Conservation (phyloP, 2,797 vertebrate genomes). For the Okamejei kenojei region DNA sequence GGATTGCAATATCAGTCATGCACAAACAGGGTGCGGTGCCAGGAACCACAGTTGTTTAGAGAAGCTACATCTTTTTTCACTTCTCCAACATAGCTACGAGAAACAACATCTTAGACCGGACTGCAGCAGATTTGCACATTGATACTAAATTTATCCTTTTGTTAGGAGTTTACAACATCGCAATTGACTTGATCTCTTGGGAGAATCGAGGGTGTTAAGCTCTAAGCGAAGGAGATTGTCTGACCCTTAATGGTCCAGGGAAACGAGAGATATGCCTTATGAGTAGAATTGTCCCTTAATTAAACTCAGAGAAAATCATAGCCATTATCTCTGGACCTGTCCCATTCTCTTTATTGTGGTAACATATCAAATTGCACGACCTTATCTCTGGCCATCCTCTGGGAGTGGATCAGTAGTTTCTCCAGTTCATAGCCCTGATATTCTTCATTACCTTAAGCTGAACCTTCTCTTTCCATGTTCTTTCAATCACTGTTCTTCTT, state of each 20-base stretch:
- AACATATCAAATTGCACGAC: not conserved
- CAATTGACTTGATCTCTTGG: not conserved
- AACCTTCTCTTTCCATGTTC: not conserved
- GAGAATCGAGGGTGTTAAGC: too few species aligned
- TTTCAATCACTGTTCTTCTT: not conserved
- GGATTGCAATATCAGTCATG: conserved; percentile 66
- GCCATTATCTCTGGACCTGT: not conserved
- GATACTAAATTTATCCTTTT: not conserved
- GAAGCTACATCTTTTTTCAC: conserved; percentile 6
- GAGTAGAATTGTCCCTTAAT: not conserved
- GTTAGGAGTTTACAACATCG: not conserved
- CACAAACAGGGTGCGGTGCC: conserved; percentile 49
- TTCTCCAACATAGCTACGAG: not conserved
- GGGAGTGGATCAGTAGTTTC: not conserved
- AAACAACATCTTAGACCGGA: conserved; percentile 1
- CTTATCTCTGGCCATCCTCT: not conserved
- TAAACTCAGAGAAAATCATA: not conserved
- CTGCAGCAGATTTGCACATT: not conserved
- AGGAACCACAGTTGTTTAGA: conserved; percentile 2
- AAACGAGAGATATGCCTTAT: too few species aligned
- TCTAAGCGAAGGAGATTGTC: too few species aligned
- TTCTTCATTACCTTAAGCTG: not conserved
- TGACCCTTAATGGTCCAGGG: too few species aligned
- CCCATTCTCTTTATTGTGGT: not conserved
- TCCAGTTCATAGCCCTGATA: not conserved